Evolutionary conservation across 2,113 vertebrate species (phyloP), one percentile per base, ranked within the genome.

Genomic region (Ochotona princeps): DNA sequence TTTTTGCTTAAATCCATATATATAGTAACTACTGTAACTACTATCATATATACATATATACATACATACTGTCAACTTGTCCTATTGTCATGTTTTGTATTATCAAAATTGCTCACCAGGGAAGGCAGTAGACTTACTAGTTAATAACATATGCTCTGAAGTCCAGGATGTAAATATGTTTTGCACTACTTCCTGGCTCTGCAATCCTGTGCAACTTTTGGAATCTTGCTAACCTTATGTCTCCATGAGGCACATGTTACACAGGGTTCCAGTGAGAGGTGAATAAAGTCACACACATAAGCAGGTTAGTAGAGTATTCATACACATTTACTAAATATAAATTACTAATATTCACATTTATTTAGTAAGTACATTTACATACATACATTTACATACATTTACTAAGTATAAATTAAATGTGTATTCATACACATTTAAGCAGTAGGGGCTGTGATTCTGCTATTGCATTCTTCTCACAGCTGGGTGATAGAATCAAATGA

Each of bases 391-490:
- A 44, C 38, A 44, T 44, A 44, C 38, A 44, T 44, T 44, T 44
- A 6, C 38, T 44, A 44, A 44, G 38, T 44, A 44, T 44, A 44
- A 44, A 44, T 3, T 44, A 44, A 44, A 44, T 44, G 38, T 44
- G 60, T 44, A 32, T 15, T 66, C 51, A 54, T 69, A 44, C 18
- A 44, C 47, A 28, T 9, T 44, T 44, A 44, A 44, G 38, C 6
- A 44, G 38, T 18, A 78, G 28, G 28, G 44, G 25, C 67, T 72
- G 8, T 76, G 38, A 79, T 73, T 23, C 12, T 86, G 28, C 14
- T 84, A 51, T 76, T 85, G 93, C 35, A 30, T 83, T 83, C 38
- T 92, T 90, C 28, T 78, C 51, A 74, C 54, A 76, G 70, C 32
- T 87, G 86, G 70, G 6, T 49, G 13, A 63, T 32, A 6, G 15